Percentiles rank a stretch among this genome's conserved stretches.
Conservation (phyloP, 2,888 invertebrate species). For the Tetheella fluctuosa region DNA sequence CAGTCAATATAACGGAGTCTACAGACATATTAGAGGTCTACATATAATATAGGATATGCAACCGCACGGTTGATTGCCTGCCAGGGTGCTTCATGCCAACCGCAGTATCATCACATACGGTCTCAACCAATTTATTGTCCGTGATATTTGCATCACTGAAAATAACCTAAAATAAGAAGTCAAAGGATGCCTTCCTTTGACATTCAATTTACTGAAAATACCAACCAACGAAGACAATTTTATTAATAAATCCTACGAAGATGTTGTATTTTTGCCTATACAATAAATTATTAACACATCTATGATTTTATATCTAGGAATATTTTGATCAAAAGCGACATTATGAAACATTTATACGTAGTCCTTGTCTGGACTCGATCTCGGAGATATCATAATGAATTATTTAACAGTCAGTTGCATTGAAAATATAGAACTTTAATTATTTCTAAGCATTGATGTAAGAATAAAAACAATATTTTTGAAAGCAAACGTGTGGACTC, state of each 20-base stretch:
- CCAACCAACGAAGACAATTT: too few relatives aligned
- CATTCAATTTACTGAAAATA: too few relatives aligned
- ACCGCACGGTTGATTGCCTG: constrained; percentile 37
- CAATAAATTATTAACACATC: constrained; percentile 17
- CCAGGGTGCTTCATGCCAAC: background rate
- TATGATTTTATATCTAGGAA: constrained; percentile 7
- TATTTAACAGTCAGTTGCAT: constrained; percentile 26
- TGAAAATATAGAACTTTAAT: constrained; percentile 13
- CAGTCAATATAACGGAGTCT: background rate
- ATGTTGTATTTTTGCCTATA: too few relatives aligned
- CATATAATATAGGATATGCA: constrained; percentile 7
- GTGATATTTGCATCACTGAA: background rate
- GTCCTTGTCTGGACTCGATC: constrained; percentile 13
- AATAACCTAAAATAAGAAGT: too few relatives aligned
- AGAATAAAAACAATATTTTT: too few relatives aligned
- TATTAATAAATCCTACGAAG: too few relatives aligned
- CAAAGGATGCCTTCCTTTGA: too few relatives aligned
- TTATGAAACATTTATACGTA: background rate
- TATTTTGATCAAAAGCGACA: background rate
- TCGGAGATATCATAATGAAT: constrained; percentile 28
- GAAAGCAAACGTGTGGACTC: too few relatives aligned
- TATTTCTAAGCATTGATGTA: too few relatives aligned
- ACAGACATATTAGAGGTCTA: too few relatives aligned
- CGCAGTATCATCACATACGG: background rate
- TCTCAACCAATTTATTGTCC: background rate